Base-by-base conservation (phyloP, 2,888 invertebrate species). In the Leptopterna dolabrata region DNA sequence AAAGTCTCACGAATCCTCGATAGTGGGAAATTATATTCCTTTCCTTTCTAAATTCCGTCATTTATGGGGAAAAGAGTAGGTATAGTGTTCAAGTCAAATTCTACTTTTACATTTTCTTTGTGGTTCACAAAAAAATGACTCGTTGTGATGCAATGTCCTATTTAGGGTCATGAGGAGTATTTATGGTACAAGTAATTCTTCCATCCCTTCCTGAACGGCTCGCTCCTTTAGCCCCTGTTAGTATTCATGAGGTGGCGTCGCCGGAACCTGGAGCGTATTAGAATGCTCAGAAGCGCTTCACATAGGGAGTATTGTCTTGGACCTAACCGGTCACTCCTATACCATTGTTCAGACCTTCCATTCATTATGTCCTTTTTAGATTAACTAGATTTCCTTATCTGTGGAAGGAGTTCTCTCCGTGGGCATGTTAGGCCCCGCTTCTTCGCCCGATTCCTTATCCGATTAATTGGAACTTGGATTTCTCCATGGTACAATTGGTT, bases 281-380 rank as follows among this genome's bases (percentile, higher is more conserved):
- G 55, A 71, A 76, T 86, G 76, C 76, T 63, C 55, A 71, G 76
- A 63, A 24, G 71, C 70, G 41, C 70, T 70, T 71, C 71, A 30
- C 27, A 24, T 70, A 51, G 86, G 43, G 43, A 86, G 76, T 76
- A 86, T 86, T 86, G 86, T 86, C 86, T 86, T 55, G 78, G 78
- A 76, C 76, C 47, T 71, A 30, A 45, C 73, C 73, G 43, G 85
- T 78, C 86, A 47, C 86, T 76, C 76, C 85, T 76, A 41, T 36
- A 71, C 78, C 86, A 86, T 86, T 86, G 86, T 86, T 78, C 86
- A 78, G 86, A 76, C 78, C 36, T 47, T 78, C 76, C 86, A 86
- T 86, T 86, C 86, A 86, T 86, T 86, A 86, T 86, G 86, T 86
- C 86, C 86, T 86, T 86, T 86, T 86, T 78, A 86, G 86, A 86